Evolutionary conservation across 1,140 invertebrate genomes (phyloP), one percentile per base, ranked within the genome.

Genomic region (Calycopis cecrops): DNA sequence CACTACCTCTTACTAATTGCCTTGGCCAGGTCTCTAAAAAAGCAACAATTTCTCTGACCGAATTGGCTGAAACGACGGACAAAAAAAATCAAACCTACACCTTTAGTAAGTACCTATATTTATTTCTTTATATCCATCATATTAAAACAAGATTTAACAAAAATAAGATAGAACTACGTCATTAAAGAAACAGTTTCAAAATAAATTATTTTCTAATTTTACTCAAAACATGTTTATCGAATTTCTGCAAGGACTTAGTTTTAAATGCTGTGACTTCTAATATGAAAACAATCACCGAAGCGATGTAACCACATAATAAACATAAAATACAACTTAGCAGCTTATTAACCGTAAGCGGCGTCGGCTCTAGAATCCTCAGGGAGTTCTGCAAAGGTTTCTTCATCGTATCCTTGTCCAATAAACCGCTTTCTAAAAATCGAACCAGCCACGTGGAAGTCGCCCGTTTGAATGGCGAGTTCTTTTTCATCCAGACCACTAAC

Each of bases 401-500:
- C 37, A 61, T 57, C 11, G 62, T 49, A 51, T 72, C 62, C 21
- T 64, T 67, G 9, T 73, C 72, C 14, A 82, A 59, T 12, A 82
- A 53, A 0, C 79, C 75, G 21, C 63, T 71, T 60, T 82, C 76
- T 10, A 78, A 55, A 12, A 79, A 61, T 14, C 79, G 66, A 35
- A 70, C 67, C 17, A 79, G 50, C 76, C 73, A 75, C 10, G 68
- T 35, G 1, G 62, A 60, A 11, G 78, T 48, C 0, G 69, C 59
- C 16, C 59, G 59, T 12, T 62, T 60, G 28, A 79, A 79, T 1
- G 76, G 61, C 3, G 79, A 80, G 44, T 73, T 62, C 52, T 67
- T 74, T 28, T 55, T 71, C 70, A 72, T 79, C 77, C 77, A 83
- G 37, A 80, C 59, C 9, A 83, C 74, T 33, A 79, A 59, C 17